Percentiles rank a stretch among this genome's conserved stretches.
Evolutionary conservation across 35 echinoderm and acorn worm genomes (phyloP).

Genomic region (Chiridota heheva): DNA sequence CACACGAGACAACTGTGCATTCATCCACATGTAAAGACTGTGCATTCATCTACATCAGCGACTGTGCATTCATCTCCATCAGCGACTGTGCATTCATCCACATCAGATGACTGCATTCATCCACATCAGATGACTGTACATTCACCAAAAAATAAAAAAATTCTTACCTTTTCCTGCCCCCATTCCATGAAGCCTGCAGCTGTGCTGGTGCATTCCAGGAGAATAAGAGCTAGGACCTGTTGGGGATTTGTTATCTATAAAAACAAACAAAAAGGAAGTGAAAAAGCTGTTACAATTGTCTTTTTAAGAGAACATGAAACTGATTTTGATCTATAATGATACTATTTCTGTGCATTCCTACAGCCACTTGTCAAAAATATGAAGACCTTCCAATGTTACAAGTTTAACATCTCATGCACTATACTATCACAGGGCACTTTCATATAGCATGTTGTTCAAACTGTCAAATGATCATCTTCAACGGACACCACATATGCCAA

Average conservation of each 20-base stretch:
- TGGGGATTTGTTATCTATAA: conserved; percentile 55
- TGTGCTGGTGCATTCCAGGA: conserved; percentile 87
- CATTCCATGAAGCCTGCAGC: conserved; percentile 91
- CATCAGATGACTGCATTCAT: background rate
- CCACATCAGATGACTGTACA: background rate
- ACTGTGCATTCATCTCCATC: background rate
- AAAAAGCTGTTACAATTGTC: background rate
- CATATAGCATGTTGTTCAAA: too few relatives aligned
- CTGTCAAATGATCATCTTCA: too few relatives aligned
- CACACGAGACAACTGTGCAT: too few relatives aligned
- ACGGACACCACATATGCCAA: too few relatives aligned
- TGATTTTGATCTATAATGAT: background rate
- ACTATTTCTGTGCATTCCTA: background rate
- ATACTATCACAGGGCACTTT: too few relatives aligned
- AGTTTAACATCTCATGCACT: too few relatives aligned
- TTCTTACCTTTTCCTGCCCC: conserved; percentile 90
- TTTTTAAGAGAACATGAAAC: background rate
- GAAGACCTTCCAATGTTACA: too few relatives aligned
- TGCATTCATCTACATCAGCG: too few relatives aligned
- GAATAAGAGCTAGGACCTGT: conserved; percentile 74
- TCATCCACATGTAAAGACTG: too few relatives aligned
- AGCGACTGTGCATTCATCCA: too few relatives aligned
- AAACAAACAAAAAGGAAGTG: conserved; percentile 26
- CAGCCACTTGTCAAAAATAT: too few relatives aligned
- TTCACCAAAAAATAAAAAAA: background rate